Conservation (phyloP, 37 sponge, comb jelly and placozoan species). For the Diacarnus erythraeanus region DNA sequence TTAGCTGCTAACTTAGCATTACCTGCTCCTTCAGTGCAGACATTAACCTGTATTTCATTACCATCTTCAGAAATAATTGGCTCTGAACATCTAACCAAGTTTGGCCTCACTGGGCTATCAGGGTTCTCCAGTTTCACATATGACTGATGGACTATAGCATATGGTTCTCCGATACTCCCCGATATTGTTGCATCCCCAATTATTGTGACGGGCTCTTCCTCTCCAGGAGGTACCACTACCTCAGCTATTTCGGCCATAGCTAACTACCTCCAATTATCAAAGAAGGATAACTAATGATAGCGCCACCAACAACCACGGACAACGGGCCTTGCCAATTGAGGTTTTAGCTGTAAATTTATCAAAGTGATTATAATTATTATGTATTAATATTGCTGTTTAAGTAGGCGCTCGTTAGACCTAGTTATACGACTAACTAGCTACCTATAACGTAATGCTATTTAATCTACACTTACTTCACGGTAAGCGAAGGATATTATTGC, state of each 20-base stretch:
- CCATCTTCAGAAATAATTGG: slow-evolving; percentile 2
- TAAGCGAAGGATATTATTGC: too few species aligned
- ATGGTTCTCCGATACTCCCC: neutral
- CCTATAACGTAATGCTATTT: too few species aligned
- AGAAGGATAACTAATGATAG: too few species aligned
- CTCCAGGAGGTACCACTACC: neutral
- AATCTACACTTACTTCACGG: too few species aligned
- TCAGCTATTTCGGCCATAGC: neutral
- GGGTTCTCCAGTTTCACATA: neutral
- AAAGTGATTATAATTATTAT: too few species aligned
- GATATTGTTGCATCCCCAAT: slow-evolving; percentile 25
- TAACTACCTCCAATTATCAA: too few species aligned
- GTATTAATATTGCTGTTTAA: too few species aligned
- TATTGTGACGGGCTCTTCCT: slow-evolving; percentile 22
- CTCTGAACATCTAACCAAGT: slow-evolving; percentile 26
- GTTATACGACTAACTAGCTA: too few species aligned
- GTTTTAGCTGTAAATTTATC: too few species aligned
- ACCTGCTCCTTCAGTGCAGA: slow-evolving; percentile 26
- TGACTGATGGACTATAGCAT: neutral
- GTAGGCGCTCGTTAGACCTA: too few species aligned
- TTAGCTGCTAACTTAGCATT: slow-evolving; percentile 23
- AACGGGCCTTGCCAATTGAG: too few species aligned
- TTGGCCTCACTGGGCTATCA: slow-evolving; percentile 9
- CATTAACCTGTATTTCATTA: neutral
- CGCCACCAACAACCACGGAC: too few species aligned